Base-by-base conservation (phyloP, 2,113 vertebrate genomes). In the Puntigrus tetrazona region DNA sequence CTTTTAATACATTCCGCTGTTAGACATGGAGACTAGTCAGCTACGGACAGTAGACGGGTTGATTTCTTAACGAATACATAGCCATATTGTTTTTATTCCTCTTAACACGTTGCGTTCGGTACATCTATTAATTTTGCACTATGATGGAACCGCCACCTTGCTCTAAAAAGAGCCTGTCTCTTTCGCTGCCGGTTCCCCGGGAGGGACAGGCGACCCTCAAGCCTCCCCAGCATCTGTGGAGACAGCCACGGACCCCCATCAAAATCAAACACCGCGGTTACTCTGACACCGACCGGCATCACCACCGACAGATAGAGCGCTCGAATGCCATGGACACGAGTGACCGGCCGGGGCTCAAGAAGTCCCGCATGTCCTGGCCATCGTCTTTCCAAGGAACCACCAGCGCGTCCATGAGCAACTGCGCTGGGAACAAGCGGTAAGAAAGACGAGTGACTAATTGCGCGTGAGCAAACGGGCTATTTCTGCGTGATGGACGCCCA, bases 361-460 rank as follows among this genome's bases (percentile, higher is more conserved):
- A 96, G 81, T 95, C 96, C 78, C 96, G 97, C 78, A 96, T 98
- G 97, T 99, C 97, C 76, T 98, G 97, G 97, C 97, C 97, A 20
- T 98, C 96, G 67, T 98, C 97, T 52, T 96, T 98, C 88, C 97
- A 97, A 29, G 96, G 97, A 87, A 95, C 95, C 79, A 94, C 94
- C 61, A 94, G 95, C 92, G 93, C 94, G 16, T 94, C 94, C 89
- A 92, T 95, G 83, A 93, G 94, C 59, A 93, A 95, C 84, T 90
- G 94, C 91, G 85, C 92, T 84, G 91, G 93, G 90, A 93, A 93
- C 89, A 95, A 89, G 93, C 95, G 95, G 96, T 96, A 95, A 88
- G 93, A 84, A 5, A 27, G 50, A 3, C 57, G n/a, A 72, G 55
- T 43, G 18, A 36, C 27, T 57, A 13, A n/a, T 47, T 75, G 63